Conservation (phyloP, 37 sponge, comb jelly and placozoan species). For the Oscarella lobularis region DNA sequence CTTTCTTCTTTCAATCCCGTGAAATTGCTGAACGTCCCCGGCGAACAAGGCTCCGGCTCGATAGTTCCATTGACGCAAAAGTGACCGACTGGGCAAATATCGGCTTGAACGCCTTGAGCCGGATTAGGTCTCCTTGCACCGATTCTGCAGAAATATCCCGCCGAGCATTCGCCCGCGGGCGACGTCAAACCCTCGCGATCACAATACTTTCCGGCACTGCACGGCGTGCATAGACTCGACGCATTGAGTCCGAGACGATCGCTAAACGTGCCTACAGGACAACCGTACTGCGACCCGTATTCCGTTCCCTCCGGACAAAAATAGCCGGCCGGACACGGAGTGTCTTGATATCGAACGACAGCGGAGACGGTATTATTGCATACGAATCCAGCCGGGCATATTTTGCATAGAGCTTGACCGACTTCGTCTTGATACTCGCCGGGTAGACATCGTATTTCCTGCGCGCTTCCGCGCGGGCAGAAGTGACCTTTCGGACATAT, state of each 20-base stretch:
- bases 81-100: slow-evolving; percentile 22
- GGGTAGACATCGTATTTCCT: slow-evolving; percentile 7
- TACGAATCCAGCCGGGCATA: slow-evolving; percentile 21
- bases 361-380: not conserved
- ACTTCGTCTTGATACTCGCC: slow-evolving; percentile 14
- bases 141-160: slow-evolving; percentile 22
- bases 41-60: slow-evolving; percentile 13
- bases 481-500: slow-evolving; percentile 15
- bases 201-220: slow-evolving; percentile 11
- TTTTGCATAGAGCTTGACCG: slow-evolving; percentile 1
- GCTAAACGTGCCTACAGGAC: slow-evolving; percentile 11
- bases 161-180: slow-evolving; percentile 5
- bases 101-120: slow-evolving; percentile 11
- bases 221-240: slow-evolving; percentile 9
- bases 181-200: slow-evolving; percentile 1
- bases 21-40: slow-evolving; percentile 11
- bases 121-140: slow-evolving; percentile 23
- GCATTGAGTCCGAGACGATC: slow-evolving; percentile 14
- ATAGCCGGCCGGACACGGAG: slow-evolving; percentile 7
- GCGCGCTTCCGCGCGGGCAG: slow-evolving; percentile 14
- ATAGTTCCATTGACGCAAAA: slow-evolving; percentile 12
- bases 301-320: slow-evolving; percentile 23
- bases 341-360: not conserved
- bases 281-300: not conserved
- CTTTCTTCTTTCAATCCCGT: slow-evolving; percentile 2